Evolutionary conservation across 2,113 vertebrate species (phyloP), one percentile per base, ranked within the genome.

Genomic region (Isichthys henryi): DNA sequence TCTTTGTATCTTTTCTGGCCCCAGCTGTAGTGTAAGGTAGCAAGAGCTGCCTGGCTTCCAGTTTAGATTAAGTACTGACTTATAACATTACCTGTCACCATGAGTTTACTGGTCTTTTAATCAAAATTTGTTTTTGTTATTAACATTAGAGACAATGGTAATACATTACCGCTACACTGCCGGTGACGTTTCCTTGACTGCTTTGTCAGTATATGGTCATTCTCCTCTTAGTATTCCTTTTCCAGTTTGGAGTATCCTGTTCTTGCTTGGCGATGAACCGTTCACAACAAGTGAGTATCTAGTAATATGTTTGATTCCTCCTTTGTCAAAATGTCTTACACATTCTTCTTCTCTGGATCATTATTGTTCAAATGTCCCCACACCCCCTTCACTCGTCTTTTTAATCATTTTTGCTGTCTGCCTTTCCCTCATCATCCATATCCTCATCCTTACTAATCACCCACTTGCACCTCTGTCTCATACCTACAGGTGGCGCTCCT

Each of bases 161-260:
- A 52, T 53, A 35, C 23, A 39, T n/a, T 23, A n/a, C 21, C 66
- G 53, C n/a, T 45, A 17, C 46, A 1, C 86, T 80, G 50, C 15
- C 46, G 10, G 7, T 58, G 49, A 88, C 62, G 50, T 92, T 92
- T 93, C 95, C 91, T 86, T 96, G 92, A 97, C 95, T 43, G 2
- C 48, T 2, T 66, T 87, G 48, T 49, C 93, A 98, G 97, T 98
- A 98, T 90, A 98, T 98, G 97, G 97, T 98, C 83, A 97, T 98
- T 89, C 96, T 98, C 43, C 97, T 98, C 88, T 94, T 98, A 9
- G 97, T 98, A 62, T 98, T 98, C 93, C 90, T 98, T 82, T 96
- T 98, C 94, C 97, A 98, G 93, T 97, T 98, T 90, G 97, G 96
- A 88, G 95, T 98, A 88, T 98, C 97, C 48, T 98, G 97, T 89